phyloP scores from a whole-genome alignment of 2,797 vertebrate genomes.

The Leucoraja ocellata region DNA sequence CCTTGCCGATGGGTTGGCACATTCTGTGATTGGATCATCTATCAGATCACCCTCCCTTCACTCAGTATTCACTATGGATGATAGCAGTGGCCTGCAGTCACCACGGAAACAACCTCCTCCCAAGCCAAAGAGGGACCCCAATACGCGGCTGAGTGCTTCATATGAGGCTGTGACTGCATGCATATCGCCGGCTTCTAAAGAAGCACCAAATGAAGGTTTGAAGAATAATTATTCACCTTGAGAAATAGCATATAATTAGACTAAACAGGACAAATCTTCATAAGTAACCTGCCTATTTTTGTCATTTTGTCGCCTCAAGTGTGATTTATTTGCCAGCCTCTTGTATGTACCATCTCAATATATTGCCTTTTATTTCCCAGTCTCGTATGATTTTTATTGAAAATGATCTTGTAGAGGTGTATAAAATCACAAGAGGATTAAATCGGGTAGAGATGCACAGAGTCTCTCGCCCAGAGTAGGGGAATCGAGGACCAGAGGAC shows the following conservation, averaged over 20 bases:
- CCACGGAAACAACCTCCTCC: constrained; percentile 95
- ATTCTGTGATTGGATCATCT: constrained; percentile 59
- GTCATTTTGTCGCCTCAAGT: constrained; percentile 3
- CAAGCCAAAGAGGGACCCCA: constrained; percentile 94
- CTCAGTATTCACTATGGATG: constrained; percentile 67
- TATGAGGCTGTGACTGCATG: constrained; percentile 91
- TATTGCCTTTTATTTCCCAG: background rate
- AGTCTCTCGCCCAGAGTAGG: too few species aligned
- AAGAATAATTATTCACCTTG: constrained; percentile 34
- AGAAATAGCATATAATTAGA: constrained; percentile 31
- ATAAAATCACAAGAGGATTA: too few species aligned
- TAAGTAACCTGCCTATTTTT: constrained; percentile 22
- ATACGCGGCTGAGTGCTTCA: constrained; percentile 86
- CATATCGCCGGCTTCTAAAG: constrained; percentile 74
- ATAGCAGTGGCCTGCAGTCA: constrained; percentile 67
- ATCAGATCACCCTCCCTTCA: constrained; percentile 73
- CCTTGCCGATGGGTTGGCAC: constrained; percentile 66
- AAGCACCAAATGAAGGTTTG: constrained; percentile 70
- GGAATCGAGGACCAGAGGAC: too few species aligned
- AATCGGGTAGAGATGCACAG: too few species aligned
- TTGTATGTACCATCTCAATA: constrained; percentile 2
- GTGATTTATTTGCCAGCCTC: background rate
- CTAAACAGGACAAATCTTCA: constrained; percentile 16
- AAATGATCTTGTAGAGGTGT: background rate
- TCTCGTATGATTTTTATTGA: background rate